Evolutionary conservation across 2,797 vertebrate species (phyloP), one percentile per base, ranked within the genome.

Genomic region (Macropodus opercularis): DNA sequence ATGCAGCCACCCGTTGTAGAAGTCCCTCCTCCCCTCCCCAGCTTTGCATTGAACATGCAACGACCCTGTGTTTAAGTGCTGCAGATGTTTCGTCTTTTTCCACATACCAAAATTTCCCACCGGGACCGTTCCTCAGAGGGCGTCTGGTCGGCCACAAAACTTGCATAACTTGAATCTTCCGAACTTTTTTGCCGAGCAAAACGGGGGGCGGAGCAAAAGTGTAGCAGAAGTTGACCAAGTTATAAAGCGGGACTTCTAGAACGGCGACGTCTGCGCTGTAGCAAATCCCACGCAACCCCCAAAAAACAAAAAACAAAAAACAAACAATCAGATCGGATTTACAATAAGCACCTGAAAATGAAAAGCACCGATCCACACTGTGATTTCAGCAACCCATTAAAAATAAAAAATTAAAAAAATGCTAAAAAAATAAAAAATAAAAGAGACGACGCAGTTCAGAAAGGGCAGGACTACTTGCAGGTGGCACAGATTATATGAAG

Each of bases 311-410:
- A n/a, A n/a, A n/a, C n/a, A n/a, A n/a, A n/a, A n/a, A n/a, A n/a
- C n/a, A n/a, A 83, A 80, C 76, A 81, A 85, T 88, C 79, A 65
- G 64, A 88, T 84, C 77, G 51, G 80, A 89, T 83, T 84, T 77
- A 86, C 90, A 92, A 91, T 89, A 89, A 91, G 72, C 75, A 84
- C 62, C 72, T 62, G 50, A 81, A 72, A 80, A 75, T 46, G 67
- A 69, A 84, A 86, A 65, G 67, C 72, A 75, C 90, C 88, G 87
- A 88, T 84, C 79, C 84, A 80, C 90, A 92, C 91, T 92, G 92
- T 92, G 91, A 92, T 87, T 90, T 86, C 55, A 91, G 83, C 83
- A 67, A 68, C 74, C 64, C 72, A 22, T 55, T 57, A 29, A 61
- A 70, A 73, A 58, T 32, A 48, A 47, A 47, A 60, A 58, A 51